Conservation (phyloP, 2,888 invertebrate genomes). For the Ditylenchus weischeri region DNA sequence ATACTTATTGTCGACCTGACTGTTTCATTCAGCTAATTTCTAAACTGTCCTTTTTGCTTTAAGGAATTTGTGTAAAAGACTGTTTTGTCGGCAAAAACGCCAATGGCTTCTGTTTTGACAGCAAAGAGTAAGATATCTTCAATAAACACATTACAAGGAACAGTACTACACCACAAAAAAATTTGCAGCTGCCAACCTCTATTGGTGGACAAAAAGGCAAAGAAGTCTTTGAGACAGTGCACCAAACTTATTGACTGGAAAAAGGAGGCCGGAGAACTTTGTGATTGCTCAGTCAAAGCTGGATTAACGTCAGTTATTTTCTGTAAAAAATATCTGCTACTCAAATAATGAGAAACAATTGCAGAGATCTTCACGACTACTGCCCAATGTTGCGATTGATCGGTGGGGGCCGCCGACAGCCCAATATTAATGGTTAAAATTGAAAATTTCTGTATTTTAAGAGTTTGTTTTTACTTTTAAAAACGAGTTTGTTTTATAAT, state of each 20-base stretch:
- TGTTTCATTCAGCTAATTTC: too few species aligned
- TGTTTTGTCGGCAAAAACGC: slow-evolving; percentile 51
- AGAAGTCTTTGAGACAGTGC: slow-evolving; percentile 44
- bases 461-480: too few species aligned
- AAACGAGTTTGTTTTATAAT: too few species aligned
- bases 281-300: slow-evolving; percentile 49
- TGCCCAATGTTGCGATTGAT: slow-evolving; percentile 21
- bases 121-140: slow-evolving; percentile 20
- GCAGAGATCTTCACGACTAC: slow-evolving; percentile 14
- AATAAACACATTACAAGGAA: too few species aligned
- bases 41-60: neutral
- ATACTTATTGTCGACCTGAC: too few species aligned
- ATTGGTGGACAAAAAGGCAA: slow-evolving; percentile 47
- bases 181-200: slow-evolving; percentile 47
- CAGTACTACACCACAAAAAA: neutral
- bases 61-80: slow-evolving; percentile 31
- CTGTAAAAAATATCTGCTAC: too few species aligned
- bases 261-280: slow-evolving; percentile 50
- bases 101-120: slow-evolving; percentile 51
- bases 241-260: slow-evolving; percentile 51
- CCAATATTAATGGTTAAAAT: too few species aligned
- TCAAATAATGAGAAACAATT: neutral
- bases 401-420: neutral
- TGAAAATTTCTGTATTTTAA: too few species aligned
- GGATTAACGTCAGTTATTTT: slow-evolving; percentile 47